Percentiles rank a stretch among this genome's conserved stretches.
phyloP scores from a whole-genome alignment of 92 coral and sea anemone species.

The Pocillopora meandrina region DNA sequence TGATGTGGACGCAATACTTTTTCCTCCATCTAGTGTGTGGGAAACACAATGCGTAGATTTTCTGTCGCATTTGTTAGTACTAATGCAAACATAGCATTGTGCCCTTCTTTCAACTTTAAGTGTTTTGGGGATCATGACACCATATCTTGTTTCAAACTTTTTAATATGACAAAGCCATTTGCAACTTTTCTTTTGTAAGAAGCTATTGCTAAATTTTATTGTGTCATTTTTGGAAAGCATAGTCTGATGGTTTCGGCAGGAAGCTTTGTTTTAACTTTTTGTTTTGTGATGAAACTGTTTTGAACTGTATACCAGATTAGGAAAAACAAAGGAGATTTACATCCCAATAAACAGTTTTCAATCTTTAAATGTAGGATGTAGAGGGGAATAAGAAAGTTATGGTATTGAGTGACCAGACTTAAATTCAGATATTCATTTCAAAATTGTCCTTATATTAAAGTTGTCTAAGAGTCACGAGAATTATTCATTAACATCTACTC shows the following conservation, averaged over 20 bases:
- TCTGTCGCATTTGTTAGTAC: not conserved
- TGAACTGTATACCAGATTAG: not conserved
- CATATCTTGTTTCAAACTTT: slow-evolving; percentile 2
- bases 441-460: not conserved
- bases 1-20: not conserved
- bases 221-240: not conserved
- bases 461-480: not conserved
- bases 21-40: not conserved
- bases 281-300: not conserved
- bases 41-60: not conserved
- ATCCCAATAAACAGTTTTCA: not conserved
- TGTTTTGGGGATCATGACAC: not conserved
- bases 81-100: not conserved
- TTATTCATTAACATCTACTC: not conserved
- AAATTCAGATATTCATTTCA: not conserved
- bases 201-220: not conserved
- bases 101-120: not conserved
- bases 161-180: not conserved
- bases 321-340: not conserved
- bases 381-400: not conserved
- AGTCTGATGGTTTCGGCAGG: not conserved
- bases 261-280: not conserved
- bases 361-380: not conserved
- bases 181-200: slow-evolving; percentile 2
- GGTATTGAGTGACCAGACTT: not conserved